These are phyloP conservation scores for Metallyticus violacea DNA, from an alignment of 2,888 invertebrate species.

Conservation along the genomic window DNA sequence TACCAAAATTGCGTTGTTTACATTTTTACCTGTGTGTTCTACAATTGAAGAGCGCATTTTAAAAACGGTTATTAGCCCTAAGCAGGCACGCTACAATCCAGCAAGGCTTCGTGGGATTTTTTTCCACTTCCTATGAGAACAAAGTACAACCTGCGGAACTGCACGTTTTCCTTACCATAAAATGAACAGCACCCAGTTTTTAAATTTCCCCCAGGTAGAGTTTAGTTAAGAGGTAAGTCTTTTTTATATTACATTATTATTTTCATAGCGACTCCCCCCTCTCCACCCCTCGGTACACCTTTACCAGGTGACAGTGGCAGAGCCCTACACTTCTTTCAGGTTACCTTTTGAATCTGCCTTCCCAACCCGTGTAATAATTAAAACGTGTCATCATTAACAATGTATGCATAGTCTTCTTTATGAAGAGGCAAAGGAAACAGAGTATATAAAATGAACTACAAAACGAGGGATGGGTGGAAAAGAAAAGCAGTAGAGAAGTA, in stretches of 20 bases:
- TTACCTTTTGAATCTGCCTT: background rate
- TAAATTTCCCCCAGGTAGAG: background rate
- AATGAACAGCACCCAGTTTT: background rate
- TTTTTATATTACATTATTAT: background rate
- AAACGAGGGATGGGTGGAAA: background rate
- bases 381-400: background rate
- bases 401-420: background rate
- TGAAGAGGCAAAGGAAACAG: background rate
- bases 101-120: no score
- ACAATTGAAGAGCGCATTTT: no score
- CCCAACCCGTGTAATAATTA: background rate
- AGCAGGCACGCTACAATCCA: no score
- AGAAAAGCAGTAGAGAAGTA: background rate
- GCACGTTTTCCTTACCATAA: background rate
- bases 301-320: background rate
- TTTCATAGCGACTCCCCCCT: background rate
- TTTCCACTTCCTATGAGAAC: no score
- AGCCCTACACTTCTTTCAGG: background rate
- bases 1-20: no score
- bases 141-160: no score
- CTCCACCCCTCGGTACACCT: background rate
- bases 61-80: no score
- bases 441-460: background rate
- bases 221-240: background rate
- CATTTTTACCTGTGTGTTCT: no score